A percentile compares a stretch with the other conserved stretches of the same genome.
These are phyloP conservation scores for Poeciliopsis presidionis DNA, from an alignment of 2,797 vertebrate genomes.

Conservation along the genomic window DNA sequence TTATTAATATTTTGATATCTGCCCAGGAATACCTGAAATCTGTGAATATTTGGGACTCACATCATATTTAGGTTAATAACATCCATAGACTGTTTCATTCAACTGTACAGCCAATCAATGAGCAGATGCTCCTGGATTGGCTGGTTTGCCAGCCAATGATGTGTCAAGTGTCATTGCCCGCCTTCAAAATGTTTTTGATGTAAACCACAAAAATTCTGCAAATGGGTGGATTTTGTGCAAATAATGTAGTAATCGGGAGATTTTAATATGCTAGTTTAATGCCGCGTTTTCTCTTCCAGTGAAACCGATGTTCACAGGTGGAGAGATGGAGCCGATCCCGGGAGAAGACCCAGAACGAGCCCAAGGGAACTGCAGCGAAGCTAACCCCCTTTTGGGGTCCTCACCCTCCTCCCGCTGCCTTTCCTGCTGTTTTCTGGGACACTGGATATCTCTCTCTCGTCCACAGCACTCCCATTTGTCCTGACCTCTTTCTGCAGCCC, in stretches of 20 bases:
- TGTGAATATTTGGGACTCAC: background rate
- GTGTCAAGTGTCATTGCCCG: background rate
- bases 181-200: background rate
- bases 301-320: conserved; percentile 22
- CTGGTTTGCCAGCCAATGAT: background rate
- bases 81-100: too few relatives aligned
- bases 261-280: background rate
- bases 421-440: conserved; percentile 38
- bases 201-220: background rate
- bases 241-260: too few relatives aligned
- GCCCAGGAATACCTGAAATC: background rate
- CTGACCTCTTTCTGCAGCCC: conserved; percentile 35
- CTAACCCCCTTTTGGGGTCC: conserved; percentile 45
- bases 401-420: conserved; percentile 28
- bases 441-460: conserved; percentile 17
- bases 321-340: conserved; percentile 4
- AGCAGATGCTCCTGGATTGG: background rate
- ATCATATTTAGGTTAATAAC: background rate
- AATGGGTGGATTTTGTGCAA: background rate
- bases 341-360: conserved; percentile 8
- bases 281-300: background rate
- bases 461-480: conserved; percentile 9
- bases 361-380: conserved; percentile 27
- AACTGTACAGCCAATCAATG: background rate
- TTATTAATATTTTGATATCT: background rate